Base-by-base conservation (phyloP, 2,113 vertebrate genomes). In the Archilochus colubris region DNA sequence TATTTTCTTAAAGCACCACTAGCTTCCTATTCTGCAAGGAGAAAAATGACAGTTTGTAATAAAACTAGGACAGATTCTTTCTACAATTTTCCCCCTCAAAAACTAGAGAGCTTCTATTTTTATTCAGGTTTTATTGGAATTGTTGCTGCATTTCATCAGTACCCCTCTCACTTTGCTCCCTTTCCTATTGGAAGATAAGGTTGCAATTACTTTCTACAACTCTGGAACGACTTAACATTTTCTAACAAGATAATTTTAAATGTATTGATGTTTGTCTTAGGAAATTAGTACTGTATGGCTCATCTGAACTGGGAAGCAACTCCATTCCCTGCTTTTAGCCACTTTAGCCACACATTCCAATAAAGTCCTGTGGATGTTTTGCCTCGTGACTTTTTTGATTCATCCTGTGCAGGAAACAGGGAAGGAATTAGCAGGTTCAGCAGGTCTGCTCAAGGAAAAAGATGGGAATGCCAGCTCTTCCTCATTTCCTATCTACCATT, bases 271-370 rank as follows among this genome's bases (percentile, higher is more conserved):
- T 78, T 90, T 76, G 38, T 48, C 64, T 77, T 24, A 28, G 59
- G 57, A 95, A 93, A 78, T 94, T n/a, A 48, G 38, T 48, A 28
- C 16, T 73, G 43, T 53, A 46, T 89, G 75, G 76, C 63, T 94
- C 85, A 93, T 58, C 73, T 44, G 31, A 93, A 59, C 36, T 62
- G 57, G 77, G 61, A 90, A 88, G 61, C 36, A 78, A 51, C 66
- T 90, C 61, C 6, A 72, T 83, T 93, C 82, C 86, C 85, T 94
- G 93, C 67, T 79, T 92, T 91, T 88, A 73, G 58, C 73, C 82
- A 58, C 54, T 43, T 33, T 33, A 33, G 33, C 33, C 33, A 64
- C 54, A 82, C 54, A 82, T 74, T 91, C 87, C 63, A 84, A 79
- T 75, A 30, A 66, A 85, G 54, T 85, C 88, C 74, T 33, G 43